Evolutionary conservation across 2,888 invertebrate genomes (phyloP).

Genomic region (Podotricha telesiphe): DNA sequence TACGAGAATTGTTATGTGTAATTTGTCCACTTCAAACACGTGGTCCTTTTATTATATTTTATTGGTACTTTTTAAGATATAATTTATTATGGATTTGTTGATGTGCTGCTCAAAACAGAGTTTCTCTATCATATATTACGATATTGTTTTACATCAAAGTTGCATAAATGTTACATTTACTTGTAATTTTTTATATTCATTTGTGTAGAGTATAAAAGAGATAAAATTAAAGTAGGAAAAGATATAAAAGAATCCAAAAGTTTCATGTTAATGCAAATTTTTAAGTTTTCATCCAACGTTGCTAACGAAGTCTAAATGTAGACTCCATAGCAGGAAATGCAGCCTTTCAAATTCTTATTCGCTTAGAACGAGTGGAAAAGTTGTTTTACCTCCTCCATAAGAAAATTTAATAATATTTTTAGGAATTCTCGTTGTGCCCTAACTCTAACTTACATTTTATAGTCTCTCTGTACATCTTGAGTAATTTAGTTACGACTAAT

Average conservation of each 20-base stretch:
- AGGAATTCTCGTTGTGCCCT: conserved; percentile 11
- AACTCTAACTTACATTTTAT: not conserved
- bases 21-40: too few species aligned
- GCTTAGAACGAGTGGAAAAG: conserved; percentile 32
- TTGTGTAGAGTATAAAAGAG: not conserved
- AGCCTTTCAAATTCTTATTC: conserved; percentile 28
- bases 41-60: too few species aligned
- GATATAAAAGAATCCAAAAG: not conserved
- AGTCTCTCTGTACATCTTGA: not conserved
- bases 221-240: not conserved
- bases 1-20: too few species aligned
- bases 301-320: conserved; percentile 26
- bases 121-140: too few species aligned
- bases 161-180: not conserved
- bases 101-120: too few species aligned
- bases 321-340: conserved; percentile 18
- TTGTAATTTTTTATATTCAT: not conserved
- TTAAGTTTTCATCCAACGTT: conserved; percentile 8
- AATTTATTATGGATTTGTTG: too few species aligned
- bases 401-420: conserved; percentile 34
- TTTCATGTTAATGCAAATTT: conserved; percentile 4
- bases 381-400: conserved; percentile 13
- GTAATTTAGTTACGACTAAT: too few species aligned
- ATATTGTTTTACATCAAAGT: too few species aligned
- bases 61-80: too few species aligned